Evolutionary conservation across 2,797 vertebrate genomes (phyloP), one percentile per base, ranked within the genome.

Genomic region (Zenarchopterus dispar): DNA sequence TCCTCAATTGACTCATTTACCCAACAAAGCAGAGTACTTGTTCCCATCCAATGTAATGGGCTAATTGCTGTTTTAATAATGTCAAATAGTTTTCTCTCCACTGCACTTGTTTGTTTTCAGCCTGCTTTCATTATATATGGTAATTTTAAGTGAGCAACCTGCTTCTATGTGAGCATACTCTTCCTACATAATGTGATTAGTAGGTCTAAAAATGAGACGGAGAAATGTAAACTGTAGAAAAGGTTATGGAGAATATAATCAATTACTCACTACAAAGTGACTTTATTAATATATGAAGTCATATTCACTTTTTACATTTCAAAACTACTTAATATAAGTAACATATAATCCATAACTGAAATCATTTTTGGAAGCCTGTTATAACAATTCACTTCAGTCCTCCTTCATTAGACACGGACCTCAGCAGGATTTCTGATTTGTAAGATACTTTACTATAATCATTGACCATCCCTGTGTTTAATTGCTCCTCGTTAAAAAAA

Each of bases 1-100:
- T 87, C 84, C 79, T 89, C 91, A 91, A 91, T 92, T 92, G 88
- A 90, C 91, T 92, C 78, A 87, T 93, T 93, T 93, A 92, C 86
- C 89, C 87, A n/a, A 91, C 89, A 90, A 88, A 92, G 81, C 91
- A 90, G 88, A 76, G 66, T 84, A 79, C 72, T 80, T 77, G 60
- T 85, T 89, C 85, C 75, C 87, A 79, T 85, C 82, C 78, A 77
- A 81, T 61, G 61, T 92, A 91, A 93, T 91, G 82, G 89, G 71
- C 79, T 92, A 91, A 93, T 94, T 93, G 89, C 82, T 60, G 73
- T 82, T 85, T 88, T 91, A 93, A 93, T 92, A 86, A 88, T 74
- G 89, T 80, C n/a, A 26, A 77, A 79, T 62, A 67, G 75, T 66
- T 75, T 62, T 77, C 67, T 63, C 62, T 54, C 51, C 31, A 65